Percentiles rank a stretch among this genome's conserved stretches.
These are phyloP conservation scores for Andrena camellia DNA, from an alignment of 2,888 invertebrate genomes.

Conservation along the genomic window DNA sequence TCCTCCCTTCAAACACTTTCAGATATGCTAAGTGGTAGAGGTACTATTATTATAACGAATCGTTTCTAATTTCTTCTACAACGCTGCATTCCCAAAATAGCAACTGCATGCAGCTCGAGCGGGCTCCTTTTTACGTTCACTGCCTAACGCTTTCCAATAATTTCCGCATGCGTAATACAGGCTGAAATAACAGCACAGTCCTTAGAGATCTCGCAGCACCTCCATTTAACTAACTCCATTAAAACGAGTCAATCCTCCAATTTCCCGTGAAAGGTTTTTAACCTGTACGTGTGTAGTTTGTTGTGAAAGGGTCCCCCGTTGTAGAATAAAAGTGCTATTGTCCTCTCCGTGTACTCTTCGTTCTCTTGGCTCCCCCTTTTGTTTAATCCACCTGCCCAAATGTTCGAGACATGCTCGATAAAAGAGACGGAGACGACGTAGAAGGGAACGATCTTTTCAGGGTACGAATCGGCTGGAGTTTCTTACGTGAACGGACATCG, in stretches of 20 bases:
- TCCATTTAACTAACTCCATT: conserved; percentile 38
- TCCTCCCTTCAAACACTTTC: background rate
- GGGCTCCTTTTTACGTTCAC: background rate
- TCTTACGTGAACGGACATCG: conserved; percentile 80
- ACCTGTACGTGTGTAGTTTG: conserved; percentile 1
- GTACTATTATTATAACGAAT: background rate
- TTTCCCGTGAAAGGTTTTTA: conserved; percentile 29
- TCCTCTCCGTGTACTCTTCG: background rate
- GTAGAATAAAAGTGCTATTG: background rate
- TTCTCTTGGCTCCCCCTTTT: background rate
- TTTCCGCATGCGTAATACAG: conserved; percentile 5
- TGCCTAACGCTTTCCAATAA: conserved; percentile 18
- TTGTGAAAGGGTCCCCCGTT: background rate
- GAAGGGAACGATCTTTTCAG: conserved; percentile 76
- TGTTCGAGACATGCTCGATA: background rate
- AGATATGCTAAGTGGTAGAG: background rate
- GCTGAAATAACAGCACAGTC: conserved; percentile 36
- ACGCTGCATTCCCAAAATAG: background rate
- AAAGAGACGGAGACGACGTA: conserved; percentile 33
- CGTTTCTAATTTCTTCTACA: background rate
- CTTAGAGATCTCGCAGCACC: conserved; percentile 12
- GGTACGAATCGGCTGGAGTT: conserved; percentile 81
- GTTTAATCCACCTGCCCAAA: background rate
- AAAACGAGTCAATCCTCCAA: conserved; percentile 25
- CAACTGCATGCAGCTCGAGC: conserved; percentile 29